Percentiles rank a stretch among this genome's conserved stretches.
phyloP scores from a whole-genome alignment of 2,888 invertebrate species.

The Cantharis rustica region DNA sequence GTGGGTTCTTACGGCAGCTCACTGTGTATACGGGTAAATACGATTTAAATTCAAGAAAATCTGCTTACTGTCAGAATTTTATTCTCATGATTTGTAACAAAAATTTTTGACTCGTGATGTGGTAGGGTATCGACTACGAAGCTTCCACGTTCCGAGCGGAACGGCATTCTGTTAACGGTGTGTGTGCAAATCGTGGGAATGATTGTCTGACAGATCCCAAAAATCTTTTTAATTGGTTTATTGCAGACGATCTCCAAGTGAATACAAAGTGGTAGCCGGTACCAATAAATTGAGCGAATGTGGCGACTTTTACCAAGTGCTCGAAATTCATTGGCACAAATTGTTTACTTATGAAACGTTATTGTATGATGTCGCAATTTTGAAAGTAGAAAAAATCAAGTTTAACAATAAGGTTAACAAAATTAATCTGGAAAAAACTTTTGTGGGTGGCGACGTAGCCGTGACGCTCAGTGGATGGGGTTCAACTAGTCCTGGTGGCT shows the following conservation, averaged over 20 bases:
- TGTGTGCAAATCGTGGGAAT: no score
- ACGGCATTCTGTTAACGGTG: no score
- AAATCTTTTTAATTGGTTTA: conserved; percentile 45
- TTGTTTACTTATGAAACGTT: conserved; percentile 48
- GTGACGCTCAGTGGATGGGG: conserved; percentile 31
- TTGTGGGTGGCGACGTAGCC: conserved; percentile 16
- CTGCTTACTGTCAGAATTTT: no score
- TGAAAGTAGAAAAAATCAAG: conserved; percentile 26
- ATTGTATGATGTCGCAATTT: conserved; percentile 33
- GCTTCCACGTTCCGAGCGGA: no score
- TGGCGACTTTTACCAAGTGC: conserved; percentile 54
- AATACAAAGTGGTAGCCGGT: conserved; percentile 55
- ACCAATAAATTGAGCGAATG: conserved; percentile 56
- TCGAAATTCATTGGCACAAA: conserved; percentile 54
- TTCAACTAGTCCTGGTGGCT: neutral
- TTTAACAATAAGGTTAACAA: conserved; percentile 21
- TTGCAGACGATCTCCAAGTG: conserved; percentile 45
- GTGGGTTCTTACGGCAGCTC: no score
- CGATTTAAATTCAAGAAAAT: no score
- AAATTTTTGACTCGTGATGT: no score
- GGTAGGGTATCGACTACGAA: no score
- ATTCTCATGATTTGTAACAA: no score
- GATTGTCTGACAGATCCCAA: no score
- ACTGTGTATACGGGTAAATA: no score
- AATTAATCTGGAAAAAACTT: conserved; percentile 11